Evolutionary conservation across 2,797 vertebrate species (phyloP).

Genomic region (Scarus forsteni): DNA sequence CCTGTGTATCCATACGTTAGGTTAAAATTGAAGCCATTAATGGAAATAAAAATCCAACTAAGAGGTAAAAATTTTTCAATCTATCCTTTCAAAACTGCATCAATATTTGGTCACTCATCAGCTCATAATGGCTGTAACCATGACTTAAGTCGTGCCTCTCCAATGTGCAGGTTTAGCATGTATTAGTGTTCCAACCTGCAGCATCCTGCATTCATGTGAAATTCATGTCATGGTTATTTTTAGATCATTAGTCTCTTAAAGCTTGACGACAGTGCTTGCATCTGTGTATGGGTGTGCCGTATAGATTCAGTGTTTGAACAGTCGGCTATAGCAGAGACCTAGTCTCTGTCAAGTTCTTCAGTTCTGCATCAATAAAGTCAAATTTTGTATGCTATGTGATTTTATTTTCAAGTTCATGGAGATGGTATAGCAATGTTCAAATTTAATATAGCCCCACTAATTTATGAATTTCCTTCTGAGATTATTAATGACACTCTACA

Average conservation of each 20-base stretch:
- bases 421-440: too few species aligned
- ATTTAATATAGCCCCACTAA: too few species aligned
- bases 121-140: neutral
- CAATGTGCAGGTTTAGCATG: neutral
- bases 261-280: slow-evolving; percentile 6
- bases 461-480: too few species aligned
- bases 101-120: neutral
- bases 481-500: too few species aligned
- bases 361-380: too few species aligned
- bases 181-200: neutral
- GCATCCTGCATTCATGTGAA: slow-evolving; percentile 26
- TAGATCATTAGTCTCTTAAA: slow-evolving; percentile 17
- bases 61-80: too few species aligned
- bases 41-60: too few species aligned
- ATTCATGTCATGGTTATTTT: slow-evolving; percentile 37
- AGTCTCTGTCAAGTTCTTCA: too few species aligned
- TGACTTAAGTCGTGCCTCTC: neutral
- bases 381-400: too few species aligned
- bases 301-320: slow-evolving; percentile 2
- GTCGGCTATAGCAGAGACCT: neutral
- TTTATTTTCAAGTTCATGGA: too few species aligned
- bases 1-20: too few species aligned
- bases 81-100: neutral
- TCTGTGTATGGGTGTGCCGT: neutral
- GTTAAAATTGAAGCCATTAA: too few species aligned